Conservation (phyloP, 2,797 vertebrate species). For the Acropternis orthonyx region DNA sequence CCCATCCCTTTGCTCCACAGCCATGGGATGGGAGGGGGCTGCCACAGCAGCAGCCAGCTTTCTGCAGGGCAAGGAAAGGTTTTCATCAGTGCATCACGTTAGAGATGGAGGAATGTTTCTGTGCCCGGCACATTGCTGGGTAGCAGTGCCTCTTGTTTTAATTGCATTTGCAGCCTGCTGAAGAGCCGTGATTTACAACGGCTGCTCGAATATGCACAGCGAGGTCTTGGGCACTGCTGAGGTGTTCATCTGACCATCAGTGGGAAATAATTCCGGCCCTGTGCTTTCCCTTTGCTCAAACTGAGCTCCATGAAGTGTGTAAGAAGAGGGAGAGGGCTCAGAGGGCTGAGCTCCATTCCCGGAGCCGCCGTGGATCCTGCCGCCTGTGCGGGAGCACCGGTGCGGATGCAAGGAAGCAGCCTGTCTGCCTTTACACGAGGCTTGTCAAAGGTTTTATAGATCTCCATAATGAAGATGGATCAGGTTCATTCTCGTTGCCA, state of each 20-base stretch:
- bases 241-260: background rate
- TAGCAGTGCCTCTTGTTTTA: background rate
- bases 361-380: rapidly evolving
- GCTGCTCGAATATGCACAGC: background rate
- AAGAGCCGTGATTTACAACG: background rate
- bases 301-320: rapidly evolving
- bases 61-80: rapidly evolving
- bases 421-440: background rate
- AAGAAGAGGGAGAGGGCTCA: rapidly evolving
- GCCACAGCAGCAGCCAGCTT: background rate
- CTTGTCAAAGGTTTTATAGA: slow-evolving; percentile 1
- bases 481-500: background rate
- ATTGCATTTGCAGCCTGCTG: background rate
- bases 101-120: background rate
- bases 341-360: background rate
- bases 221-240: background rate
- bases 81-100: background rate
- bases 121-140: background rate
- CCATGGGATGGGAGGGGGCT: background rate
- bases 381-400: rapidly evolving
- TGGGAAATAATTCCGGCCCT: background rate
- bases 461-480: slow-evolving; percentile 33
- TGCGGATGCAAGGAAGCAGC: background rate
- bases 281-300: rapidly evolving
- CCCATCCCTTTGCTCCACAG: background rate